A percentile compares a stretch with the other conserved stretches of the same genome.
Conservation (phyloP, 2,888 invertebrate species). For the Phyto melanocephala region DNA sequence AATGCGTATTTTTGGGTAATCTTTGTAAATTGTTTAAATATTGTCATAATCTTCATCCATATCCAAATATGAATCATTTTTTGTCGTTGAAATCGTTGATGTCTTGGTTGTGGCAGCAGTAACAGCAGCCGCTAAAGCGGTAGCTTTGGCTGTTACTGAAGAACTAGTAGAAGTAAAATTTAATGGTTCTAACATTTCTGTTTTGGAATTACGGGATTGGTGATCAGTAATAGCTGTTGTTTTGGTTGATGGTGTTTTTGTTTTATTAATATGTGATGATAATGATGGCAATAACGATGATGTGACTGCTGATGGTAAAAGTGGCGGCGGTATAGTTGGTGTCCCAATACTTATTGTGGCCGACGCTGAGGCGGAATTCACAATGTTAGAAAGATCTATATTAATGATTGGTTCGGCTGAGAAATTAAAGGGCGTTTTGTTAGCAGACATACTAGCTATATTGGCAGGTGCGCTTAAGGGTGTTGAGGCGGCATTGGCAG, state of each 20-base stretch:
- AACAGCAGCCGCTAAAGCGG: conserved; percentile 67
- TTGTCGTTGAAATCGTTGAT: conserved; percentile 66
- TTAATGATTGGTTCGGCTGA: conserved; percentile 76
- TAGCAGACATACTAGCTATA: conserved; percentile 46
- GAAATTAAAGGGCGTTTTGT: conserved; percentile 67
- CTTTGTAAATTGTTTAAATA: conserved; percentile 71
- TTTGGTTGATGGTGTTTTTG: conserved; percentile 35
- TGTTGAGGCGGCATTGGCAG: conserved; percentile 41
- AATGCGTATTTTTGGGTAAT: conserved; percentile 21
- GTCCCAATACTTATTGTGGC: conserved; percentile 69
- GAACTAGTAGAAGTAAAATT: conserved; percentile 59
- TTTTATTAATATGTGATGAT: conserved; percentile 51
- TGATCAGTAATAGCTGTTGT: conserved; percentile 25
- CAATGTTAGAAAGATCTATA: conserved; percentile 77
- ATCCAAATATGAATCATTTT: conserved; percentile 73
- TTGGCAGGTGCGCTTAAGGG: conserved; percentile 66
- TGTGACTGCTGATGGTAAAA: background rate
- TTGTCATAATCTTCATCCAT: conserved; percentile 79
- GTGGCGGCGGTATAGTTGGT: background rate
- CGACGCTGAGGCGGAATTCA: conserved; percentile 56
- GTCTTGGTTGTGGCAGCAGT: conserved; percentile 25
- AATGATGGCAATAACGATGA: conserved; percentile 23
- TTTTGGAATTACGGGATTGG: conserved; percentile 66
- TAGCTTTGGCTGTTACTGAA: conserved; percentile 66
- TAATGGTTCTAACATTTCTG: conserved; percentile 64